Conservation (phyloP, 2,888 invertebrate genomes). For the Stegophylla sp. region DNA sequence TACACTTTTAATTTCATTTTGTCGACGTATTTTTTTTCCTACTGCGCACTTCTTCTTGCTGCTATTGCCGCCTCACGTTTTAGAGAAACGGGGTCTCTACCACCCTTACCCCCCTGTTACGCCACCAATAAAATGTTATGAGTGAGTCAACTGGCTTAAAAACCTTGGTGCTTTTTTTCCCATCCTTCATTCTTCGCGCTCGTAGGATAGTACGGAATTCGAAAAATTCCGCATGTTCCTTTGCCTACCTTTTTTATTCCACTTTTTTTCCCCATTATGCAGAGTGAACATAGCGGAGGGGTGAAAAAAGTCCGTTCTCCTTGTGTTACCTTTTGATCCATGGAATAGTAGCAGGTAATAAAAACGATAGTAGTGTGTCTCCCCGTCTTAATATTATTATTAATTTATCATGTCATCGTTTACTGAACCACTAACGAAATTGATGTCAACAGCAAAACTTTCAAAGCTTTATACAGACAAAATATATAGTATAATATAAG, state of each 20-base stretch:
- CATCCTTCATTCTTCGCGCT: neutral
- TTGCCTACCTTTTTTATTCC: conserved; percentile 9
- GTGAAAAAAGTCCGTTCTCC: conserved; percentile 30
- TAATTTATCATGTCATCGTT: conserved; percentile 28
- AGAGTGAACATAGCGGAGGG: neutral
- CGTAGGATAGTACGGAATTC: conserved; percentile 33
- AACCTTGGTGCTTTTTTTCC: conserved; percentile 29
- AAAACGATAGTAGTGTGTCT: conserved; percentile 5
- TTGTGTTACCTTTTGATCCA: conserved; percentile 21
- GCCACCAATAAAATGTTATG: conserved; percentile 52
- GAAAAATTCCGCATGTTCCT: conserved; percentile 33
- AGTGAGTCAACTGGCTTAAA: conserved; percentile 49
- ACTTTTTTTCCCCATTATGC: conserved; percentile 22
- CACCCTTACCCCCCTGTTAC: neutral
- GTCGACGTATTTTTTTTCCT: conserved; percentile 37
- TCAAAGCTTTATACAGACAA: no score
- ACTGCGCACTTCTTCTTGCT: neutral
- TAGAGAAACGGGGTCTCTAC: neutral
- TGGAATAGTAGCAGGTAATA: conserved; percentile 21
- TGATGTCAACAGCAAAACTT: neutral
- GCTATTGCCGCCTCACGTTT: conserved; percentile 3
- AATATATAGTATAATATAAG: no score
- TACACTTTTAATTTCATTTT: conserved; percentile 57
- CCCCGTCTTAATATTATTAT: conserved; percentile 24
- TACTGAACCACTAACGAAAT: neutral